Conservation (phyloP, 2,888 invertebrate genomes). For the Xestobium rufovillosum region DNA sequence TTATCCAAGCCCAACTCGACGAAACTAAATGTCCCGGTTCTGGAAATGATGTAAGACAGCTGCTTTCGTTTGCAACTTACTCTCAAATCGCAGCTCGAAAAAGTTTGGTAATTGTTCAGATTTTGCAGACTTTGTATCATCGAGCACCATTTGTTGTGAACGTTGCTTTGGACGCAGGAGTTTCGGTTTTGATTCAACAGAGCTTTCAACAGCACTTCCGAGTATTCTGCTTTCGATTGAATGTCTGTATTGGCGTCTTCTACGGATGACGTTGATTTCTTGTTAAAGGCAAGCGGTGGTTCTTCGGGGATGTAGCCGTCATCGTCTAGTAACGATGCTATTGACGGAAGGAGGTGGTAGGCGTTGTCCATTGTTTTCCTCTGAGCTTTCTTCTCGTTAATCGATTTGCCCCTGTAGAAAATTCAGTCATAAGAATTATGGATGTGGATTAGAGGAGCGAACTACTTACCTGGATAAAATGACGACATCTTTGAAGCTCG, state of each 20-base stretch:
- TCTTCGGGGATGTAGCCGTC: conserved; percentile 18
- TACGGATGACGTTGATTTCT: neutral
- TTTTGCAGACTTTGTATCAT: conserved; percentile 13
- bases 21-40: conserved; percentile 38
- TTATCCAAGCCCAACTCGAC: conserved; percentile 37
- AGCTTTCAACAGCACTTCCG: conserved; percentile 19
- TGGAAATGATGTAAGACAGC: conserved; percentile 29
- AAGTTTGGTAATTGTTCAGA: conserved; percentile 10
- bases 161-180: conserved; percentile 22
- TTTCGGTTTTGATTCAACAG: conserved; percentile 10
- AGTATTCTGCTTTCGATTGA: conserved; percentile 9
- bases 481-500: too few relatives aligned
- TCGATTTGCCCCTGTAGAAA: neutral
- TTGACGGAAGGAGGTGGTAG: conserved; percentile 31
- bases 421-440: too few relatives aligned
- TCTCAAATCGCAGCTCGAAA: conserved; percentile 30
- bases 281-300: conserved; percentile 6
- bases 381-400: conserved; percentile 8
- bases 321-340: conserved; percentile 29
- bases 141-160: conserved; percentile 11
- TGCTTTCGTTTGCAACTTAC: conserved; percentile 28
- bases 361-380: conserved; percentile 30
- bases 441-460: too few relatives aligned
- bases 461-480: too few relatives aligned
- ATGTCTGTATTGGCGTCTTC: too few relatives aligned